Conservation (phyloP, 2,797 vertebrate genomes). For the Cryptoprocta ferox region DNA sequence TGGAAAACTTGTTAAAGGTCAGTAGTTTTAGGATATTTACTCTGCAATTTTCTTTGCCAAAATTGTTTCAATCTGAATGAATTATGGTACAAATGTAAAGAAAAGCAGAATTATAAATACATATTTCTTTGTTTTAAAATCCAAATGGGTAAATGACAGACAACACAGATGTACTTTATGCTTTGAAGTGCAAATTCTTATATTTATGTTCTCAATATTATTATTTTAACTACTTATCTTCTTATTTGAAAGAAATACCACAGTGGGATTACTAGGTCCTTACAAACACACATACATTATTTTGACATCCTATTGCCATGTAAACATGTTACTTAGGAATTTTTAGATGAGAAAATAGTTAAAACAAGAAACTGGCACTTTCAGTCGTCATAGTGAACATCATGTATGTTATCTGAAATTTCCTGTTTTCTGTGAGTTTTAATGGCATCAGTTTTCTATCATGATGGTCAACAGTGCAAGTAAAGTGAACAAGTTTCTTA, state of each 20-base stretch:
- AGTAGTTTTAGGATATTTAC: slow-evolving; percentile 77
- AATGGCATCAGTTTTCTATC: slow-evolving; percentile 20
- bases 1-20: slow-evolving; percentile 80
- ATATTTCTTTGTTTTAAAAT: slow-evolving; percentile 66
- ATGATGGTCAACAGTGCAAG: not conserved
- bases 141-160: slow-evolving; percentile 52
- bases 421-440: slow-evolving; percentile 27
- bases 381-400: slow-evolving; percentile 46
- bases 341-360: slow-evolving; percentile 61
- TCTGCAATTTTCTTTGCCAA: slow-evolving; percentile 69
- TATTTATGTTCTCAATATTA: slow-evolving; percentile 12
- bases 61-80: slow-evolving; percentile 66
- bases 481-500: slow-evolving; percentile 61
- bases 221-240: not conserved
- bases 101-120: slow-evolving; percentile 58
- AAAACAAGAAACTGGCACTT: not conserved
- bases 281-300: slow-evolving; percentile 21
- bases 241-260: slow-evolving; percentile 37
- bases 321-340: not conserved
- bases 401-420: slow-evolving; percentile 46
- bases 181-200: slow-evolving; percentile 62
- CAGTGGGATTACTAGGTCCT: slow-evolving; percentile 53
- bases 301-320: slow-evolving; percentile 38
- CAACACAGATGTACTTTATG: slow-evolving; percentile 32
- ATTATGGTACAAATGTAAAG: slow-evolving; percentile 40